Percentiles rank a stretch among this genome's conserved stretches.
Conservation (phyloP, 2,797 vertebrate genomes). For the Phyllotis vaccarum region DNA sequence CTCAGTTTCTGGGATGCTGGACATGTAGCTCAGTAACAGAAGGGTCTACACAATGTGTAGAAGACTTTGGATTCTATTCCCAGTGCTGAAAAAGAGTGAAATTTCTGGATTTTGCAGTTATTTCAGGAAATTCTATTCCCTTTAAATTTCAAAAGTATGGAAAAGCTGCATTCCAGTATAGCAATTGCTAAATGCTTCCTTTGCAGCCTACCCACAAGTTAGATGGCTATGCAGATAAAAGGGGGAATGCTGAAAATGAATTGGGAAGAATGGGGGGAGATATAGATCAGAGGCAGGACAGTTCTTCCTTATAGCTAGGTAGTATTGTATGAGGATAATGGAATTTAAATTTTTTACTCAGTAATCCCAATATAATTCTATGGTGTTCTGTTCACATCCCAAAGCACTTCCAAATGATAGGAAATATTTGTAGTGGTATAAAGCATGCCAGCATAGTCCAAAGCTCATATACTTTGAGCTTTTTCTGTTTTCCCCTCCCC, state of each 20-base stretch:
- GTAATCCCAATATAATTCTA: constrained; percentile 20
- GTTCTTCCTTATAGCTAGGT: constrained; percentile 35
- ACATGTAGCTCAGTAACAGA: neutral
- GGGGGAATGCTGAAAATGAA: constrained; percentile 33
- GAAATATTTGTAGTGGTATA: neutral
- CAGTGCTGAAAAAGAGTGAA: neutral
- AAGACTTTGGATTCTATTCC: neutral
- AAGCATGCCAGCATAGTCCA: neutral
- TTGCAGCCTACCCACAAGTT: neutral
- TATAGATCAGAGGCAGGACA: neutral
- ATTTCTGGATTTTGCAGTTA: neutral
- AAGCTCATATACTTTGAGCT: constrained; percentile 54
- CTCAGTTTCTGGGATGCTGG: neutral
- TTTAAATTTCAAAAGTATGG: constrained; percentile 33
- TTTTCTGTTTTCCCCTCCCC: constrained; percentile 72
- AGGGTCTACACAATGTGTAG: neutral
- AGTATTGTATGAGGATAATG: neutral
- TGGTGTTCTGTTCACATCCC: constrained; percentile 35
- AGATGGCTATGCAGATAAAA: neutral
- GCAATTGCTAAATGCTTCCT: neutral
- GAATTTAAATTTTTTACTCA: neutral
- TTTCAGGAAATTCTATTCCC: constrained; percentile 46
- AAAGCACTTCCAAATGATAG: neutral
- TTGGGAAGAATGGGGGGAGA: neutral
- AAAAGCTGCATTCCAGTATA: neutral